These are phyloP conservation scores for Aphidius ervi DNA, from an alignment of 1,140 invertebrate species.

Conservation along the genomic window DNA sequence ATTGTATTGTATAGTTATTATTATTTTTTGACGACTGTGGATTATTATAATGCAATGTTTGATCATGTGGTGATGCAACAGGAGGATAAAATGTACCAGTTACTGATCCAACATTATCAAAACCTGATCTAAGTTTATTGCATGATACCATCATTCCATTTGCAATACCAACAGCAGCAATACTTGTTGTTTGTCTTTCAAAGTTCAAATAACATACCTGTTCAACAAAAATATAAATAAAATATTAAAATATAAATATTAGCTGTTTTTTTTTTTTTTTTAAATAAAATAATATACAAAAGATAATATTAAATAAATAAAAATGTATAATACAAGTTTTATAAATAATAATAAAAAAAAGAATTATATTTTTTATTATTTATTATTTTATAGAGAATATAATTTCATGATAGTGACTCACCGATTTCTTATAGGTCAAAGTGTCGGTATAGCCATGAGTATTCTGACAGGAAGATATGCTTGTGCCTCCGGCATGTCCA, in stretches of 20 bases:
- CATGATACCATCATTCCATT: constrained; percentile 85
- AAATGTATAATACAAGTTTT: background rate
- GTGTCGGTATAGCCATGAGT: constrained; percentile 49
- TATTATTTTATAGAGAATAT: too few species aligned
- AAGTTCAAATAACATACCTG: constrained; percentile 51
- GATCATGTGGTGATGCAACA: constrained; percentile 73
- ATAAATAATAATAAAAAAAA: background rate
- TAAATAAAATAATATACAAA: constrained; percentile 24
- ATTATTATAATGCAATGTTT: constrained; percentile 50
- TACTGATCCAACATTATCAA: constrained; percentile 70
- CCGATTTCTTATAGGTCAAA: constrained; percentile 50
- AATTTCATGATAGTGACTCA: constrained; percentile 24
- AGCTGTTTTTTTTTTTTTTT: too few species aligned
- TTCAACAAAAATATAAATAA: constrained; percentile 6
- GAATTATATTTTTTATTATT: too few species aligned
- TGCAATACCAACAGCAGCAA: constrained; percentile 75
- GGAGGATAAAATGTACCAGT: constrained; percentile 84
- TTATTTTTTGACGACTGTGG: constrained; percentile 39
- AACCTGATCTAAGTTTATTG: constrained; percentile 66
- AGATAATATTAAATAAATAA: constrained; percentile 1
- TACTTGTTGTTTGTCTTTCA: constrained; percentile 51
- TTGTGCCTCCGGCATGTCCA: constrained; percentile 43
- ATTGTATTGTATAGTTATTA: constrained; percentile 42
- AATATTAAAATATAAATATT: constrained; percentile 4
- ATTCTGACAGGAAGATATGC: constrained; percentile 50